Base-by-base conservation (phyloP, 2,888 invertebrate species). In the Ennomos erosarius region DNA sequence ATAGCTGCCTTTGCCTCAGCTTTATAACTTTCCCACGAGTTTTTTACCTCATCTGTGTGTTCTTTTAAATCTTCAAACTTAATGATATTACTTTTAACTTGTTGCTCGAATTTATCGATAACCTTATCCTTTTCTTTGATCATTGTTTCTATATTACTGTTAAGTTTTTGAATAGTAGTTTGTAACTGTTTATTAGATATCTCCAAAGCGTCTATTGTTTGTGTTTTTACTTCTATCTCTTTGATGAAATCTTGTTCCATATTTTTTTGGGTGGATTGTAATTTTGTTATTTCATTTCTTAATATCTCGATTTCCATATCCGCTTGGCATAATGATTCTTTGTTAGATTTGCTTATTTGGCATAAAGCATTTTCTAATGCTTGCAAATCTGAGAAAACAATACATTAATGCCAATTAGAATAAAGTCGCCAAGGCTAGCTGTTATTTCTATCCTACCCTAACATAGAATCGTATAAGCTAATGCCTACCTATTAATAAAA, bases 171-270 rank as follows among this genome's bases (percentile, higher is more conserved):
- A 44, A 83, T 75, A 1, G 73, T 70, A 58, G 73, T 75, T n/a
- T 78, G 81, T 59, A 85, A 58, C 16, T 81, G 78, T 58, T 78
- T 78, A 66, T 80, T 84, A 68, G 84, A 82, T 59, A 73, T 75
- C 64, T 78, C 73, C 43, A 82, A 60, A 8, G 68, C 70, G 40
- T 76, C 68, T 38, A 82, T 73, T 10, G 71, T 58, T 59, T 75
- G 67, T 51, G 57, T 62, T 47, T 76, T 75, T 12, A 59, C 62
- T n/a, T 78, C 70, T 3, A 68, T 66, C 56, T 74, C 71, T 6
- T 64, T 71, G 53, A 74, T 76, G 1, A 81, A 50, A 55, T 79
- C 72, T 44, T 75, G 65, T 67, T 80, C 67, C 33, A 78, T 62
- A 46, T 75, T 65, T 46, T 59, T 45, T 59, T 74, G 72, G 1